phyloP scores from a whole-genome alignment of 2,113 vertebrate genomes.

The Mirounga angustirostris region DNA sequence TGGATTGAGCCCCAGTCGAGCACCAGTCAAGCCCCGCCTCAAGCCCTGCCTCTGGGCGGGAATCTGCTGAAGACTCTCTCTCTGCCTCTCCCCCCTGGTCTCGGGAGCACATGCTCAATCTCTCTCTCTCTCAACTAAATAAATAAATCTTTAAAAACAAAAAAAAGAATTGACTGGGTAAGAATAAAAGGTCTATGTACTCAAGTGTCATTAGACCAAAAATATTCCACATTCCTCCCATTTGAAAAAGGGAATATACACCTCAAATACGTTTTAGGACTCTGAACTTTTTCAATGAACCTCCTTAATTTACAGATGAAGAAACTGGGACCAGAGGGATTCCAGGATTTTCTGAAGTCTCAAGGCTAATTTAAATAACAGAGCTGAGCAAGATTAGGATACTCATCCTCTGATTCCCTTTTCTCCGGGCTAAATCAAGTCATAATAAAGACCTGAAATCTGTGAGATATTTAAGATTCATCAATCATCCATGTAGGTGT shows the following conservation, averaged over 20 bases:
- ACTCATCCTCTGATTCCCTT: neutral
- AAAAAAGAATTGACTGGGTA: neutral
- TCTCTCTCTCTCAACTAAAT: neutral
- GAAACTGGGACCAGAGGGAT: neutral
- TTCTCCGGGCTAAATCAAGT: neutral
- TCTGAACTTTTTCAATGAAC: neutral
- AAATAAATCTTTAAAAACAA: neutral
- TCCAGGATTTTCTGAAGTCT: slow-evolving; percentile 47
- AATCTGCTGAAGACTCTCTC: neutral
- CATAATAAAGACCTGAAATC: slow-evolving; percentile 25
- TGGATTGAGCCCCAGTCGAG: neutral
- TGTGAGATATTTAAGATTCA: slow-evolving; percentile 19
- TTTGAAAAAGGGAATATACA: neutral
- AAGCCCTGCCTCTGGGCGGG: neutral
- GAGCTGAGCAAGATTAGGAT: neutral
- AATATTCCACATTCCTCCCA: neutral
- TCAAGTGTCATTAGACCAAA: neutral
- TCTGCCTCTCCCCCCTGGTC: neutral
- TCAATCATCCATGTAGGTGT: neutral
- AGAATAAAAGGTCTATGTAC: neutral
- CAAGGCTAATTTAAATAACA: neutral
- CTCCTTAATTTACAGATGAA: slow-evolving; percentile 41
- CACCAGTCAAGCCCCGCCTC: neutral
- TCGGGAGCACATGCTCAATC: too few species aligned
- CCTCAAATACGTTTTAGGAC: neutral